Base-by-base conservation (phyloP, 1,140 invertebrate genomes). In the Danaus melanippus region DNA sequence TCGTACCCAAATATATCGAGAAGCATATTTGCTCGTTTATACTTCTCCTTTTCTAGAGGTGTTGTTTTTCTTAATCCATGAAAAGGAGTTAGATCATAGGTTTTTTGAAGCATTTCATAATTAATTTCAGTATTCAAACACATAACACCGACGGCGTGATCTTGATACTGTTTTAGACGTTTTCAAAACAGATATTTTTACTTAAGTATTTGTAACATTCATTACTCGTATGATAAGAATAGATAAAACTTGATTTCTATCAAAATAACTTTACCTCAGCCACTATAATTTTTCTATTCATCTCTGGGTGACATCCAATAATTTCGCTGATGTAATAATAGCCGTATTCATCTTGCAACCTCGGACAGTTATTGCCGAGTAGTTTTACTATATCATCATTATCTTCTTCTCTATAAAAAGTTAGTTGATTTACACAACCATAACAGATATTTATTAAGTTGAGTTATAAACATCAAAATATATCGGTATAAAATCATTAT, bases 261-360 rank as follows among this genome's bases (percentile, higher is more conserved):
- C 21, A 32, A 32, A 32, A 32, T 32, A 46, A 41, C 67, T 61
- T 65, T 60, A 86, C 85, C 64, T 84, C 84, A 21, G 76, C 81
- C 10, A 87, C 85, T 44, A 87, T 76, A 10, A 84, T 69, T 59
- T 76, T 69, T 52, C 82, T 75, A 2, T 71, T 62, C 52, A 72
- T 83, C 12, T 77, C 74, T 5, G 75, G 71, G 63, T 90, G 89
- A 1, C 86, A 69, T 68, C 90, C 73, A 89, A 89, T 62, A 10
- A 93, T 83, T 75, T 93, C 92, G 55, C 91, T 91, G 10, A 93
- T 85, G 63, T 92, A 93, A 77, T 88, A 93, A 9, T 92, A 88
- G 0, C 92, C 92, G 69, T 93, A 93, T 0, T 89, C 72, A 15
- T 90, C 81, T 41, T 84, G 88, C 42, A 92, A 64, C 42, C 79